These are phyloP conservation scores for Diacarnus erythraeanus DNA, from an alignment of 37 sponge, comb jelly and placozoan genomes.

Conservation along the genomic window DNA sequence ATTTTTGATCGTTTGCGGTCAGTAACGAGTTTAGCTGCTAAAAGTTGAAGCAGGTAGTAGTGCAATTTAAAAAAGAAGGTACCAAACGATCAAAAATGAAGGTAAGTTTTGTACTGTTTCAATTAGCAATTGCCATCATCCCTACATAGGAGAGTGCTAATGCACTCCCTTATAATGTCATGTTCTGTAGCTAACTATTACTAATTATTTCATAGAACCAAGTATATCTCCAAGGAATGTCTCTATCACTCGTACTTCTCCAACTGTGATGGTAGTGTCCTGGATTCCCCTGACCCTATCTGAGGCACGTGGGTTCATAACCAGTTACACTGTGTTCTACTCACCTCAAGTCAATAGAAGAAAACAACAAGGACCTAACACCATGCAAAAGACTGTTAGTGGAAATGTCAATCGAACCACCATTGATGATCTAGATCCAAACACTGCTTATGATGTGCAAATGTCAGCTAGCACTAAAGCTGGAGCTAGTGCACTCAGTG, in stretches of 20 bases:
- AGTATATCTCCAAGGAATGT: neutral
- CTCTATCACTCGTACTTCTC: neutral
- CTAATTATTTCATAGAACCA: neutral
- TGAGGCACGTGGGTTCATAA: neutral
- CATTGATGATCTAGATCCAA: neutral
- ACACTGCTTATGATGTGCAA: slow-evolving; percentile 11
- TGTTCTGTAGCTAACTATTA: neutral
- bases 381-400: neutral
- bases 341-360: neutral
- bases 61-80: too few species aligned
- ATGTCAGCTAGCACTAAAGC: slow-evolving; percentile 10
- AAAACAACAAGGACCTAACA: neutral
- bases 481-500: slow-evolving; percentile 6
- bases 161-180: neutral
- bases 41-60: too few species aligned
- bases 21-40: too few species aligned
- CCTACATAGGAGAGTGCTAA: neutral
- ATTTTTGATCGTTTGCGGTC: too few species aligned
- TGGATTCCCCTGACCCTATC: slow-evolving; percentile 9
- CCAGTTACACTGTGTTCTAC: slow-evolving; percentile 2
- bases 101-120: too few species aligned
- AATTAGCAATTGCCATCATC: too few species aligned
- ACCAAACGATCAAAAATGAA: too few species aligned
- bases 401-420: neutral
- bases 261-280: neutral